Percentiles rank a stretch among this genome's conserved stretches.
Conservation (phyloP, 2,113 vertebrate species). For the Melanostigma gelatinosum region DNA sequence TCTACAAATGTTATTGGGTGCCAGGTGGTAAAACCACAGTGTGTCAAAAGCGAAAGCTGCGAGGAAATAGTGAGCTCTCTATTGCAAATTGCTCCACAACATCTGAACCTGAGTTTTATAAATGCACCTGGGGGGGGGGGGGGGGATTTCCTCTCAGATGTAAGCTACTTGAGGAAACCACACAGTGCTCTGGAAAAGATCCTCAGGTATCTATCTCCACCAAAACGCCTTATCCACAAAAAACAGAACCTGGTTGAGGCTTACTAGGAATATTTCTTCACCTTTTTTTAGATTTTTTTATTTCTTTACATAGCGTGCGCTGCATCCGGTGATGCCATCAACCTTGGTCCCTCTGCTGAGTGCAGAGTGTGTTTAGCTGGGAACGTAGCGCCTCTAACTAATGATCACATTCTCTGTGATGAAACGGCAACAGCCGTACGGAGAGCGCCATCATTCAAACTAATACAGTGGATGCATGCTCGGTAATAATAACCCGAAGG, state of each 20-base stretch:
- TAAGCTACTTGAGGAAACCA: conserved; percentile 30
- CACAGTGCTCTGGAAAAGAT: conserved; percentile 35
- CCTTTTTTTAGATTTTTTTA: too few relatives aligned
- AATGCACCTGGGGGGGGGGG: conserved; percentile 26
- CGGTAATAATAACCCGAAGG: conserved; percentile 50
- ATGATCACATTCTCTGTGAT: conserved; percentile 66
- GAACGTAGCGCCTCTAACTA: conserved; percentile 55
- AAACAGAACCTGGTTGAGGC: conserved; percentile 29
- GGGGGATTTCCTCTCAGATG: conserved; percentile 57
- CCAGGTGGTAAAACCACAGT: conserved; percentile 54
- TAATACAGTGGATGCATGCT: conserved; percentile 52
- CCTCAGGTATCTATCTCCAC: not conserved
- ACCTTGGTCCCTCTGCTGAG: conserved; percentile 27
- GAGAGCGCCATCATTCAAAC: conserved; percentile 60
- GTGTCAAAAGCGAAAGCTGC: conserved; percentile 60
- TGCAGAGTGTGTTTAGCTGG: conserved; percentile 46
- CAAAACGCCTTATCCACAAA: not conserved
- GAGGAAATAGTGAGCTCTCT: conserved; percentile 46
- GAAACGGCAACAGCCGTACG: conserved; percentile 39
- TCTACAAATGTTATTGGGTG: conserved; percentile 51
- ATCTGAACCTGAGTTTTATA: conserved; percentile 43
- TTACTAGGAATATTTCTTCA: conserved; percentile 59
- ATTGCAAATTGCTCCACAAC: conserved; percentile 61
- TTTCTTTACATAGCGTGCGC: conserved; percentile 20
- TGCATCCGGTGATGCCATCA: conserved; percentile 23